These are phyloP conservation scores for Ictalurus punctatus DNA, from an alignment of 2,113 vertebrate species.

Conservation along the genomic window DNA sequence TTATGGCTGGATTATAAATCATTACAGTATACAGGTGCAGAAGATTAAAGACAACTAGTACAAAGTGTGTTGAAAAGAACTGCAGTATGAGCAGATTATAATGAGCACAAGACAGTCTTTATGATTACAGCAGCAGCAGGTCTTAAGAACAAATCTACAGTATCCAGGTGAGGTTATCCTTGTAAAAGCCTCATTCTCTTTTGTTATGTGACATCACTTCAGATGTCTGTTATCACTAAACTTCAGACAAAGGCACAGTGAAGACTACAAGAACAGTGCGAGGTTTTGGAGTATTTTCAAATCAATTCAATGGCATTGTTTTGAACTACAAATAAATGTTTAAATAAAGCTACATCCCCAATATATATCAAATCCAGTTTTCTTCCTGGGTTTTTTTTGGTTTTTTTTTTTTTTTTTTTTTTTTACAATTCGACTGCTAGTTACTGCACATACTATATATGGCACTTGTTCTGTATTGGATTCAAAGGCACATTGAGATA, in stretches of 20 bases:
- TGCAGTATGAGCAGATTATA: background rate
- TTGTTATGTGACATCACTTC: background rate
- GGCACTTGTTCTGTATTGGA: background rate
- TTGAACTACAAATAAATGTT: background rate
- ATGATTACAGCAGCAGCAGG: background rate
- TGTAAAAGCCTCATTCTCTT: background rate
- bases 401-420: background rate
- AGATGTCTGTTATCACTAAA: background rate
- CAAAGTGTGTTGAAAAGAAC: background rate
- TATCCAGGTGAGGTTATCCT: background rate
- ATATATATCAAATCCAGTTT: background rate
- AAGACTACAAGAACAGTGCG: background rate
- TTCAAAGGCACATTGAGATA: background rate
- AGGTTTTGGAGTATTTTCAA: background rate
- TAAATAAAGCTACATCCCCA: background rate
- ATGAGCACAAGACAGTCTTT: background rate
- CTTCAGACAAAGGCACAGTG: background rate
- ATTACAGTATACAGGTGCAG: background rate
- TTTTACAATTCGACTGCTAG: background rate
- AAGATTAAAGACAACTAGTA: background rate
- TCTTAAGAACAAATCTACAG: background rate
- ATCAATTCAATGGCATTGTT: background rate
- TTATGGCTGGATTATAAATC: background rate
- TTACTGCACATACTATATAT: background rate
- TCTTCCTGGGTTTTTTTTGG: background rate